phyloP scores from a whole-genome alignment of 2,888 invertebrate species.

The Tetranychus piercei region DNA sequence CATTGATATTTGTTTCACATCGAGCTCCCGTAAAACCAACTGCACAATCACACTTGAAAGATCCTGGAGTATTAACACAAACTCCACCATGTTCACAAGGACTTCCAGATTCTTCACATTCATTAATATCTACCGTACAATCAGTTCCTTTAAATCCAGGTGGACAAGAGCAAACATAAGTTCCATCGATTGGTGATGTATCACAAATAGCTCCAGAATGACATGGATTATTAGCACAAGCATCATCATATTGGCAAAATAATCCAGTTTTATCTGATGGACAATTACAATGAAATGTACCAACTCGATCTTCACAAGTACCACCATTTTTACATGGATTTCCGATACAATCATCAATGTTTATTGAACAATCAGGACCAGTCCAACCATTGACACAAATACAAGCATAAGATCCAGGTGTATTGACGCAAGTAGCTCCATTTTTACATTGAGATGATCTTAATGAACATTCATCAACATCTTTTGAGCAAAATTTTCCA shows the following conservation, averaged over 20 bases:
- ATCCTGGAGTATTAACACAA: conserved; percentile 89
- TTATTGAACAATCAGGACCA: conserved; percentile 74
- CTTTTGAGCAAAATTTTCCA: background rate
- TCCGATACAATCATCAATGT: conserved; percentile 79
- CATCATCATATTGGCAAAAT: conserved; percentile 85
- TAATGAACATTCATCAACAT: conserved; percentile 9
- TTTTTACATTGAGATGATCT: conserved; percentile 37
- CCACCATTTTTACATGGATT: conserved; percentile 89
- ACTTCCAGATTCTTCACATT: conserved; percentile 78
- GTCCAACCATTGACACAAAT: conserved; percentile 97
- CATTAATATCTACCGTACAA: conserved; percentile 81
- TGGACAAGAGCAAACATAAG: conserved; percentile 81
- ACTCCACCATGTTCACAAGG: conserved; percentile 91
- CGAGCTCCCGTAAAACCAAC: conserved; percentile 72
- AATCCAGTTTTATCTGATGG: conserved; percentile 86
- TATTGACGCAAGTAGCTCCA: conserved; percentile 88
- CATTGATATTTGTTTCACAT: conserved; percentile 90
- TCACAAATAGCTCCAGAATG: conserved; percentile 86
- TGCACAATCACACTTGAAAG: conserved; percentile 83
- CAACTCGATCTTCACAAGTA: conserved; percentile 73
- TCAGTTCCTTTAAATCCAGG: conserved; percentile 77
- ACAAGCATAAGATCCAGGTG: conserved; percentile 72
- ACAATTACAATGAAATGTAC: conserved; percentile 84
- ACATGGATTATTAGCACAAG: conserved; percentile 85
- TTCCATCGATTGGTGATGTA: conserved; percentile 83